Conservation (phyloP, 1,140 invertebrate genomes). For the Meloidogyne chitwoodi region DNA sequence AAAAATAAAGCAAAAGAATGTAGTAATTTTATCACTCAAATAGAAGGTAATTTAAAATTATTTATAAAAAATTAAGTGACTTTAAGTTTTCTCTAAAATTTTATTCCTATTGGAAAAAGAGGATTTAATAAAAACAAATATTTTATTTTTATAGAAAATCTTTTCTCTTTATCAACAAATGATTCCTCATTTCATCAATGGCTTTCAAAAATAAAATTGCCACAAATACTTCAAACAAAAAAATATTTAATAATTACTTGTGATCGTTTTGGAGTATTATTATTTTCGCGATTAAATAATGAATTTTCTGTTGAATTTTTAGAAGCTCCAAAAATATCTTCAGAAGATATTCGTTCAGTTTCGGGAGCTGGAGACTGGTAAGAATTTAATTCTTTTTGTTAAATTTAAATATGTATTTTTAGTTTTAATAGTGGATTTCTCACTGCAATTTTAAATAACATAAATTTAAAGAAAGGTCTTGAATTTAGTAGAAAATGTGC, state of each 20-base stretch:
- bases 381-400: neutral
- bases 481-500: conserved; percentile 26
- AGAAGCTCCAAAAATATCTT: conserved; percentile 17
- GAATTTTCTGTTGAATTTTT: neutral
- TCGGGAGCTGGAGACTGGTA: conserved; percentile 49
- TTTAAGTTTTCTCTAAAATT: too few relatives aligned
- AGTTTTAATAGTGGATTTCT: conserved; percentile 38
- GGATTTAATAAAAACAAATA: too few relatives aligned
- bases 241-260: conserved; percentile 22
- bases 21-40: neutral
- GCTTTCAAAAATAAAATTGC: neutral
- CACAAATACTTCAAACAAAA: neutral
- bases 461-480: conserved; percentile 13
- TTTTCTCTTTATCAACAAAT: neutral
- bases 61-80: neutral
- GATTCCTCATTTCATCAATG: neutral
- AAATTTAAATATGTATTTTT: conserved; percentile 6
- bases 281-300: neutral
- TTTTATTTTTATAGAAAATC: neutral
- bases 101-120: too few relatives aligned
- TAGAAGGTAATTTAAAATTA: conserved; percentile 1
- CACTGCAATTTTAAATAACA: conserved; percentile 8
- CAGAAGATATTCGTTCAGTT: conserved; percentile 44
- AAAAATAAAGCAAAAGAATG: neutral
- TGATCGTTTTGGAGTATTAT: conserved; percentile 16